Conservation (phyloP, 2,888 invertebrate genomes). For the Chymomyza caudatula region DNA sequence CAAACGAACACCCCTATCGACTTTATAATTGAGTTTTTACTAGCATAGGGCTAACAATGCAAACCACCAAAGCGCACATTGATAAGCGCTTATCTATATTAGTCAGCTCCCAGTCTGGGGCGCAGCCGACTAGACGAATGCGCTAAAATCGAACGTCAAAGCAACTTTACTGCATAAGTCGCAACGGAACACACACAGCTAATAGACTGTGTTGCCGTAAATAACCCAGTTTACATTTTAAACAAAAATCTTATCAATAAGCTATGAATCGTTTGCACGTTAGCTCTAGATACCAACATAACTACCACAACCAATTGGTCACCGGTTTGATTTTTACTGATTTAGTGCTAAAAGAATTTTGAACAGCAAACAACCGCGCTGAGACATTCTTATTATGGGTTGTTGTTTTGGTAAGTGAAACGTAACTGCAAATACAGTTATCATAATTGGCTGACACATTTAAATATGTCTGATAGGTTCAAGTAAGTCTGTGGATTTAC, state of each 20-base stretch:
- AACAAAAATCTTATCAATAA: conserved; percentile 60
- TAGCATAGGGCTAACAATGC: conserved; percentile 19
- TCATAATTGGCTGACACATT: background rate
- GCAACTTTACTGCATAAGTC: conserved; percentile 3
- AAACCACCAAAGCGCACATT: conserved; percentile 4
- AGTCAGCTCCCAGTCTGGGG: conserved; percentile 27
- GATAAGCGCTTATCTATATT: conserved; percentile 64
- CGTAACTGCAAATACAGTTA: background rate
- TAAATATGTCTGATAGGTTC: conserved; percentile 39
- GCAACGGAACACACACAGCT: background rate
- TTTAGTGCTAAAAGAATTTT: conserved; percentile 57
- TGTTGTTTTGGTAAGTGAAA: conserved; percentile 60
- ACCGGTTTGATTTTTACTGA: conserved; percentile 57
- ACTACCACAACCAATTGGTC: conserved; percentile 55
- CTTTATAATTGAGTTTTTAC: conserved; percentile 7
- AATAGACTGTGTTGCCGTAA: conserved; percentile 9
- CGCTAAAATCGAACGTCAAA: conserved; percentile 31
- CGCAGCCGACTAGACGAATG: conserved; percentile 31
- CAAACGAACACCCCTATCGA: background rate
- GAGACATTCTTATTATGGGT: conserved; percentile 46
- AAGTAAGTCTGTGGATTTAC: conserved; percentile 66
- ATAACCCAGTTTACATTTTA: conserved; percentile 65
- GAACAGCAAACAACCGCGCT: conserved; percentile 7
- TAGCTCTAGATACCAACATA: conserved; percentile 23
- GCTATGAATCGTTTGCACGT: conserved; percentile 55